Evolutionary conservation across 2,888 invertebrate genomes (phyloP), one percentile per base, ranked within the genome.

Genomic region (Leptinotarsa peninsularis): DNA sequence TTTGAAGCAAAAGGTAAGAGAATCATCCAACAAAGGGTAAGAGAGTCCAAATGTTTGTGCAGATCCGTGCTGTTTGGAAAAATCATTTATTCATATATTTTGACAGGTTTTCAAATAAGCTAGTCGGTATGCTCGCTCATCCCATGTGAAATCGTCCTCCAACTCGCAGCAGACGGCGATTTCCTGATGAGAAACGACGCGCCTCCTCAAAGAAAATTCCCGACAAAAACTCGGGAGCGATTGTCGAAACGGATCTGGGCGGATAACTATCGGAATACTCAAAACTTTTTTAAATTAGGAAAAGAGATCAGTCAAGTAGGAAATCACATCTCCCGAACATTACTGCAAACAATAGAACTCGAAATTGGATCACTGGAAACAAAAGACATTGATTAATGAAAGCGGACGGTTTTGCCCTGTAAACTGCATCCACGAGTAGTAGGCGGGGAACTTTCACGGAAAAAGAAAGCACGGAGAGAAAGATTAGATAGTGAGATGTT

Each of bases 321-420:
- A 84, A 83, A 84, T 85, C 84, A 84, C 85, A 84, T 84, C 83
- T 81, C 81, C 79, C 71, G 79, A 82, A 85, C 85, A 84, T 85
- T 83, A 81, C 81, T 76, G 80, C 83, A 82, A 86, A 85, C 85
- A 86, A 86, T 86, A 85, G 86, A 83, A 85, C 86, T 82, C 85
- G 87, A 86, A 87, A 87, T 87, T 87, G 86, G 87, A 87, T 86
- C 85, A 85, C 85, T 82, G 86, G 86, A 87, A 87, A 87, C 87
- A 87, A 86, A 77, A 84, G 87, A 87, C 87, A 81, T 86, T 87
- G 87, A 87, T 87, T 87, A 87, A 87, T 87, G 87, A 84, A 83
- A 83, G 81, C 82, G 84, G 85, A 83, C 83, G 84, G 83, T 82
- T 84, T 83, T 82, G 79, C 80, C 83, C 83, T 85, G 85, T 86